Evolutionary conservation across 2,113 vertebrate species (phyloP), one percentile per base, ranked within the genome.

Genomic region (Rana temporaria): DNA sequence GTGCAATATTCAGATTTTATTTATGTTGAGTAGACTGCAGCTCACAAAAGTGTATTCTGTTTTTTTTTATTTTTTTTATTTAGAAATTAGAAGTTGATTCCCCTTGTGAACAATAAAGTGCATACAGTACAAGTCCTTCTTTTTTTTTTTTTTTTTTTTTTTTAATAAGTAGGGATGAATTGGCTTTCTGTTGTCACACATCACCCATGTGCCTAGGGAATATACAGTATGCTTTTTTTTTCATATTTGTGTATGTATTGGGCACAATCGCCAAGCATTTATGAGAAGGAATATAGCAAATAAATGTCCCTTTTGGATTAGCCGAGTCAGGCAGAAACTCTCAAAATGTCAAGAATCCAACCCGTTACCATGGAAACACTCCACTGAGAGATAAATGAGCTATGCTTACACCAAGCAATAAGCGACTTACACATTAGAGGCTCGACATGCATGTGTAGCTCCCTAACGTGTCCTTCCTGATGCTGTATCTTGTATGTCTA

Each of bases 281-380:
- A 66, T 82, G 74, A 82, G 62, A 74, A 55, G 70, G 30, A 74
- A 72, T 34, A 82, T 62, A 75, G 70, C 80, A 57, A 82, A 75
- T 82, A 82, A 82, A 67, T 32, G 72, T 82, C 80, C 70, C 80
- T 52, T 34, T 82, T 56, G 80, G 80, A 82, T 82, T 82, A 82
- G 80, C 80, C 80, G 70, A 82, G 80, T 82, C 80, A 82, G 69
- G 80, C 80, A 48, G 71, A 82, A 82, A 82, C 60, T 82, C 80
- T 82, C 62, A 19, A 63, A 82, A 75, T 74, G 80, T 82, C 80
- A 82, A 65, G 80, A 82, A 82, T 82, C 80, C 52, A 56, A 57
- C 80, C 80, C 52, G 70, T 82, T 82, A 26, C 80, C 63, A 82
- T 74, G 80, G 80, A 74, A 74, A 82, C 70, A 64, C 18, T 82